Percentiles rank a stretch among this genome's conserved stretches.
phyloP scores from a whole-genome alignment of 1,140 invertebrate genomes.

The Drosophila sechellia region DNA sequence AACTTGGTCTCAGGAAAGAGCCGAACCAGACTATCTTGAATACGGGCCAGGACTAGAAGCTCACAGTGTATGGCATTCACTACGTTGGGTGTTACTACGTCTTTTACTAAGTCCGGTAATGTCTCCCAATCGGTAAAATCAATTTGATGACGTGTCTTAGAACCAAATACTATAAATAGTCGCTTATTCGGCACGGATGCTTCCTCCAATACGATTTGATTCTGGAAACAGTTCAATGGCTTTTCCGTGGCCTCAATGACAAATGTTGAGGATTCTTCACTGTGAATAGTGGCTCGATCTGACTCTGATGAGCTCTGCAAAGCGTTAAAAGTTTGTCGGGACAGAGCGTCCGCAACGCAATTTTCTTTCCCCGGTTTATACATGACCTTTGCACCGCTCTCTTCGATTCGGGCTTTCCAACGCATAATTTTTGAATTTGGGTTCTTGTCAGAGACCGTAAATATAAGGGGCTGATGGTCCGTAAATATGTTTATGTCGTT shows the following conservation, averaged over 20 bases:
- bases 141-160: background rate
- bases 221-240: too few species aligned
- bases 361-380: constrained; percentile 75
- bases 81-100: constrained; percentile 1
- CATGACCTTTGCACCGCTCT: background rate
- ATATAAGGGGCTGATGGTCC: constrained; percentile 6
- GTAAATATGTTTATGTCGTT: constrained; percentile 25
- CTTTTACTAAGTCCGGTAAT: background rate
- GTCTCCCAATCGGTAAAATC: background rate
- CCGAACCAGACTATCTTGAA: background rate
- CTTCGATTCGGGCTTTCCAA: constrained; percentile 5
- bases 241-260: too few species aligned
- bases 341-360: constrained; percentile 68
- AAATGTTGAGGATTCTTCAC: constrained; percentile 5
- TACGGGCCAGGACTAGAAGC: constrained; percentile 1
- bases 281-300: background rate
- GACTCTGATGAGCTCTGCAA: constrained; percentile 7
- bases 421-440: too few species aligned
- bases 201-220: too few species aligned
- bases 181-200: constrained; percentile 9
- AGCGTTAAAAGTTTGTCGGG: constrained; percentile 20
- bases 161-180: constrained; percentile 7
- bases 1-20: background rate
- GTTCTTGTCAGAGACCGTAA: constrained; percentile 54
- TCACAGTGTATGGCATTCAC: constrained; percentile 1